A percentile compares a stretch with the other conserved stretches of the same genome.
Evolutionary conservation across 1,140 invertebrate species (phyloP).

Genomic region (Drosophila funebris): DNA sequence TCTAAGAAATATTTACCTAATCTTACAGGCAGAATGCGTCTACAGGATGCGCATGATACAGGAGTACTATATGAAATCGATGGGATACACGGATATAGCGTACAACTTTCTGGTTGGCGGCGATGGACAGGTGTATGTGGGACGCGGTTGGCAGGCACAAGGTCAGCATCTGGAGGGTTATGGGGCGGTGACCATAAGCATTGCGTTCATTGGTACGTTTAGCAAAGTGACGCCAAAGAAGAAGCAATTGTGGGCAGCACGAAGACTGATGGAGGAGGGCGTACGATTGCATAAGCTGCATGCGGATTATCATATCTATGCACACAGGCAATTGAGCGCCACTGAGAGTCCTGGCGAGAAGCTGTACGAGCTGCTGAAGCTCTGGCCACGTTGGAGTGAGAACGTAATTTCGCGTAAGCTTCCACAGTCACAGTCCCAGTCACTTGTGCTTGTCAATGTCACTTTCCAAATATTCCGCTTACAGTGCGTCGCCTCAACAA

Average conservation of each 20-base stretch:
- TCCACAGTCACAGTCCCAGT: neutral
- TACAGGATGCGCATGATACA: constrained; percentile 85
- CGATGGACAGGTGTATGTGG: constrained; percentile 89
- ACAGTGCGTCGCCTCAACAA: constrained; percentile 59
- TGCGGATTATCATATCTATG: constrained; percentile 86
- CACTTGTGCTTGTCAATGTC: neutral
- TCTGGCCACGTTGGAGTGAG: constrained; percentile 85
- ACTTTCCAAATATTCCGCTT: neutral
- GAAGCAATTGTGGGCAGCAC: constrained; percentile 86
- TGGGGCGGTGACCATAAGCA: constrained; percentile 87
- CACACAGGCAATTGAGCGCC: constrained; percentile 86
- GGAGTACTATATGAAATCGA: constrained; percentile 86
- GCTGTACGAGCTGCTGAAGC: constrained; percentile 85
- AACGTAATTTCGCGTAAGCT: constrained; percentile 53
- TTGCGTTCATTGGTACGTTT: constrained; percentile 89
- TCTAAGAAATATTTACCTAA: too few relatives aligned
- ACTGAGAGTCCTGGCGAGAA: constrained; percentile 87
- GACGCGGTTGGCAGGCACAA: constrained; percentile 87
- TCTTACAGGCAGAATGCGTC: constrained; percentile 80
- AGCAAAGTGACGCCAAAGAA: constrained; percentile 84
- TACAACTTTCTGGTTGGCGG: constrained; percentile 92
- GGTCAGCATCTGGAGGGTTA: constrained; percentile 87
- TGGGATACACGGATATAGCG: constrained; percentile 86
- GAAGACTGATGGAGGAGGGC: constrained; percentile 86
- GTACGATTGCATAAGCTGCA: constrained; percentile 85